A percentile compares a stretch with the other conserved stretches of the same genome.
phyloP scores from a whole-genome alignment of 2,888 invertebrate species.

The Diaprepes abbreviatus region DNA sequence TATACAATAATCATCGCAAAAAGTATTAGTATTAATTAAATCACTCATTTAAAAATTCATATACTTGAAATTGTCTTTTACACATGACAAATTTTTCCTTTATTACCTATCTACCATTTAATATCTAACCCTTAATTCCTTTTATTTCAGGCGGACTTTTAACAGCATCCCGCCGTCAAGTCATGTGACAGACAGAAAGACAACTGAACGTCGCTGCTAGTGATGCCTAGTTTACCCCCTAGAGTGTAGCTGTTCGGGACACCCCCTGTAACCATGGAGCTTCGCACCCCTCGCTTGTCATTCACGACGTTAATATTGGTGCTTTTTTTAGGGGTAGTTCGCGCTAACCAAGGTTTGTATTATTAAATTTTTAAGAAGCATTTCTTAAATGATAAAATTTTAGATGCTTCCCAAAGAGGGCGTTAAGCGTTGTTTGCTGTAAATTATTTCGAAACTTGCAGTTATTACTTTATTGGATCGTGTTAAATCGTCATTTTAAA shows the following conservation, averaged over 20 bases:
- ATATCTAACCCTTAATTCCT: slow-evolving; percentile 30
- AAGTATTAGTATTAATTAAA: no score
- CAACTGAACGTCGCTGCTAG: slow-evolving; percentile 40
- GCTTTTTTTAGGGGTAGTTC: slow-evolving; percentile 44
- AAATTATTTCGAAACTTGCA: not conserved
- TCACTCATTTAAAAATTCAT: no score
- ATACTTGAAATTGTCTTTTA: no score
- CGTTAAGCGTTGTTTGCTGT: not conserved
- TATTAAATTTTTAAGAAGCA: slow-evolving; percentile 42
- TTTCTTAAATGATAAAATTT: slow-evolving; percentile 22
- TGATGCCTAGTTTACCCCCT: slow-evolving; percentile 39
- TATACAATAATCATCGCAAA: no score
- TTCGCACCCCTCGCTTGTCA: slow-evolving; percentile 40
- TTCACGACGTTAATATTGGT: slow-evolving; percentile 45
- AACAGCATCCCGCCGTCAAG: slow-evolving; percentile 37
- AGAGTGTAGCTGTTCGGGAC: slow-evolving; percentile 39
- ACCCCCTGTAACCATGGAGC: slow-evolving; percentile 44
- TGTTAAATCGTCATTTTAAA: not conserved
- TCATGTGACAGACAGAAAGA: slow-evolving; percentile 45
- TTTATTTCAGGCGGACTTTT: slow-evolving; percentile 38
- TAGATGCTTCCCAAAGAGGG: not conserved
- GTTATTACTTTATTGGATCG: slow-evolving; percentile 7
- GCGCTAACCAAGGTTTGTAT: slow-evolving; percentile 47
- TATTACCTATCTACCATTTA: slow-evolving; percentile 1
- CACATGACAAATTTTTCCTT: no score